A percentile compares a stretch with the other conserved stretches of the same genome.
Evolutionary conservation across 2,797 vertebrate genomes (phyloP).

Genomic region (Scarus forsteni): DNA sequence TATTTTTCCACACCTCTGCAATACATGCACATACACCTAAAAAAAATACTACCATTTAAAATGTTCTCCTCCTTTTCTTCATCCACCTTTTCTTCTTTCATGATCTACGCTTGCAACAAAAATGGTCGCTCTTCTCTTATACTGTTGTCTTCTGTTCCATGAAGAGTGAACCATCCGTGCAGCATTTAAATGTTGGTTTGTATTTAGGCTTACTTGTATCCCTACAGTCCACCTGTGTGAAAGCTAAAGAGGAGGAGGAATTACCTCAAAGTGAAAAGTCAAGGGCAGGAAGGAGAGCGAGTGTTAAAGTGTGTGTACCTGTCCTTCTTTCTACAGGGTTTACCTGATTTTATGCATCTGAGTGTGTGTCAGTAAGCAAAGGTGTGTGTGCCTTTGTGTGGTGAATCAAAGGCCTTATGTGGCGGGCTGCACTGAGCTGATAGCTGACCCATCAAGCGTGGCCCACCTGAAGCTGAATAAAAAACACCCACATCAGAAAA

Average conservation of each 20-base stretch:
- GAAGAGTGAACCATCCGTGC: too few relatives aligned
- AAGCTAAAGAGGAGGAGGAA: not conserved
- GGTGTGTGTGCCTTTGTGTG: slow-evolving; percentile 34
- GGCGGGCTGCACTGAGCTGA: slow-evolving; percentile 79
- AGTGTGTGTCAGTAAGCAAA: slow-evolving; percentile 16
- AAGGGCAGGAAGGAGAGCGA: slow-evolving; percentile 42
- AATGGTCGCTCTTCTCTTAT: too few relatives aligned
- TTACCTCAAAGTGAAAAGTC: slow-evolving; percentile 40
- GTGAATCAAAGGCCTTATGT: slow-evolving; percentile 76
- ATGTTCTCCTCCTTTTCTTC: too few relatives aligned
- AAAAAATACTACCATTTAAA: too few relatives aligned
- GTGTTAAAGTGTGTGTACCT: slow-evolving; percentile 1
- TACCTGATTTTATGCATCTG: slow-evolving; percentile 3
- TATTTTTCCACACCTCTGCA: too few relatives aligned
- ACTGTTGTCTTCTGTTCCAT: too few relatives aligned
- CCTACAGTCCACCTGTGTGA: slow-evolving; percentile 5
- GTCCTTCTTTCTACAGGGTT: slow-evolving; percentile 6
- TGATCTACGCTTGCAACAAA: too few relatives aligned
- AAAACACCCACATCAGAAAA: slow-evolving; percentile 64
- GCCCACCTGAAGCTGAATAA: slow-evolving; percentile 68
- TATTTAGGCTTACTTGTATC: too few relatives aligned
- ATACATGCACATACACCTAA: too few relatives aligned
- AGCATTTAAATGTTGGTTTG: too few relatives aligned
- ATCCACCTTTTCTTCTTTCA: too few relatives aligned
- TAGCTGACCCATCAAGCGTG: slow-evolving; percentile 76